Evolutionary conservation across 2,113 vertebrate genomes (phyloP), one percentile per base, ranked within the genome.

Genomic region (Dicaeum eximium): DNA sequence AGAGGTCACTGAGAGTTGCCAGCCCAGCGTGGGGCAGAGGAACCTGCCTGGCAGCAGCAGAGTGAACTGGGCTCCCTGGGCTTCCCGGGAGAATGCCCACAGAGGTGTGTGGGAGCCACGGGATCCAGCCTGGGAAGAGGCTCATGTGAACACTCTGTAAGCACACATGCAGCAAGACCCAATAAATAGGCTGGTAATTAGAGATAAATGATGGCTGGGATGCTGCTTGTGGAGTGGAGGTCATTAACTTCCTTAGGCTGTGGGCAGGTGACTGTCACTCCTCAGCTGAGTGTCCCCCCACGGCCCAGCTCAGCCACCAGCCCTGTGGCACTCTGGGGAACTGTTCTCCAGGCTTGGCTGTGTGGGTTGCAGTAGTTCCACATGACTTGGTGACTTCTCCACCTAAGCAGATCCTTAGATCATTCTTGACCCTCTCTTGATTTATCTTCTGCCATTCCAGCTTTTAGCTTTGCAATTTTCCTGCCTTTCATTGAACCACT

Each of bases 61-160:
- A 37, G 20, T 1, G 70, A 69, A 5, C 42, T 47, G 45, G 50
- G n/a, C 30, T 62, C 4, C 0, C 11, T 51, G 56, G 33, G 10
- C n/a, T 47, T 70, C 47, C 64, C 56, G n/a, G 31, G 48, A 69
- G 40, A 70, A 37, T 13, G 47, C 13, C 30, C 45, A 19, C 65
- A 61, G n/a, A 9, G 16, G 14, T 2, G 1, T 0, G 2, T n/a
- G 28, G 85, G 45, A 86, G 73, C 65, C 5, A 0, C 14, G 48
- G 35, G 28, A 62, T 35, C 7, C 15, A 16, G 27, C 0, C 0
- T 24, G 53, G 58, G 71, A 37, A 47, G 35, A 86, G 30, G 53
- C 30, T 47, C 8, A 1, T 35, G 13, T 0, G 2, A 56, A 45
- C 11, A 0, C 45, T 47, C 64, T 48, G 35, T 15, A n/a, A 53